Conservation (phyloP, 2,797 vertebrate species). For the Melanotaenia trifasciata region DNA sequence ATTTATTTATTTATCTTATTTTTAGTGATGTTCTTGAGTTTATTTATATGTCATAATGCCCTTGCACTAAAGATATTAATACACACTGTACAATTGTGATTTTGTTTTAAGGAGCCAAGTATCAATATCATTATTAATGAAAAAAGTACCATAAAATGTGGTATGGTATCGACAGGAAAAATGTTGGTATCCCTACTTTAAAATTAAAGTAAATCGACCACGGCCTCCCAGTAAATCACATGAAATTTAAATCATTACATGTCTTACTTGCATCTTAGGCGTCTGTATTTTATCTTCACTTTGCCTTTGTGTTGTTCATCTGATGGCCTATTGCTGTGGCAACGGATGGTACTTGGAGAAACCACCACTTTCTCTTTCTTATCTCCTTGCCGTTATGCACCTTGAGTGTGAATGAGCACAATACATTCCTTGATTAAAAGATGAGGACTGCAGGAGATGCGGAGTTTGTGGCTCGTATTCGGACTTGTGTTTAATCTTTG, state of each 20-base stretch:
- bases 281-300: neutral
- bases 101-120: too few relatives aligned
- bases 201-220: neutral
- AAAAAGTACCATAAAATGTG: too few relatives aligned
- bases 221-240: neutral
- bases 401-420: conserved; percentile 39
- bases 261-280: neutral
- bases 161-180: too few relatives aligned
- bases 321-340: conserved; percentile 5
- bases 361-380: conserved; percentile 40
- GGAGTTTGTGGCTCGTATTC: neutral
- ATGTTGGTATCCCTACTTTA: too few relatives aligned
- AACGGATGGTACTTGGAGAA: conserved; percentile 18
- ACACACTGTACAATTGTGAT: too few relatives aligned
- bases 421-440: conserved; percentile 41
- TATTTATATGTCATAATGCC: too few relatives aligned
- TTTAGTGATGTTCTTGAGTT: too few relatives aligned
- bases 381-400: neutral
- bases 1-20: too few relatives aligned
- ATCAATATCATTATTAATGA: too few relatives aligned
- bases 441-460: conserved; percentile 4
- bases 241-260: neutral
- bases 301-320: conserved; percentile 9
- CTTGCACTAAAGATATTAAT: too few relatives aligned
- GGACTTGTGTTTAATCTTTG: neutral